These are phyloP conservation scores for Cephus runcator DNA, from an alignment of 2,888 invertebrate genomes.

Conservation along the genomic window DNA sequence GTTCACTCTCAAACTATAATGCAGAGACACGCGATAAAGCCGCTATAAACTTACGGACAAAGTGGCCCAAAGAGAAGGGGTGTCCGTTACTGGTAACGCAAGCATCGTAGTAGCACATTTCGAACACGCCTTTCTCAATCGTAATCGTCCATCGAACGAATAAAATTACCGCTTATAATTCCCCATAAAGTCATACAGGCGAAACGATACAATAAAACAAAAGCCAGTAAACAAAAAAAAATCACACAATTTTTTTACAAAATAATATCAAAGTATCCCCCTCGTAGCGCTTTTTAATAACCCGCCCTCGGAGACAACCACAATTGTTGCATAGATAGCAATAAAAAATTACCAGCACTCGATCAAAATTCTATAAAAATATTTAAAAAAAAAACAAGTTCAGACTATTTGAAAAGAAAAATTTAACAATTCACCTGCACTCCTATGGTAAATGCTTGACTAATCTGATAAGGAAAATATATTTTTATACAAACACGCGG, in stretches of 20 bases:
- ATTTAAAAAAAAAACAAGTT: not conserved
- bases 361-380: not conserved
- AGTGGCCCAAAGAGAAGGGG: not conserved
- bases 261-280: too few species aligned
- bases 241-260: not conserved
- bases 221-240: not conserved
- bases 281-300: too few species aligned
- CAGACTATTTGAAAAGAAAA: not conserved
- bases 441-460: not conserved
- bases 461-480: not conserved
- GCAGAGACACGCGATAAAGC: not conserved
- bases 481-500: not conserved
- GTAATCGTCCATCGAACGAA: not conserved
- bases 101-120: not conserved
- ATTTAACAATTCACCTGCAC: not conserved
- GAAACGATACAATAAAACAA: not conserved
- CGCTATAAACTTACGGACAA: not conserved
- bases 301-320: too few species aligned
- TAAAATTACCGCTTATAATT: not conserved
- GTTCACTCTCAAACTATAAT: not conserved
- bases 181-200: not conserved
- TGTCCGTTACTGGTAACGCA: not conserved
- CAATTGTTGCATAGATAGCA: too few species aligned
- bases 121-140: not conserved
- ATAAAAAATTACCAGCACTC: not conserved